These are phyloP conservation scores for Allenopithecus nigroviridis DNA, from an alignment of 2,797 vertebrate genomes.

Conservation along the genomic window DNA sequence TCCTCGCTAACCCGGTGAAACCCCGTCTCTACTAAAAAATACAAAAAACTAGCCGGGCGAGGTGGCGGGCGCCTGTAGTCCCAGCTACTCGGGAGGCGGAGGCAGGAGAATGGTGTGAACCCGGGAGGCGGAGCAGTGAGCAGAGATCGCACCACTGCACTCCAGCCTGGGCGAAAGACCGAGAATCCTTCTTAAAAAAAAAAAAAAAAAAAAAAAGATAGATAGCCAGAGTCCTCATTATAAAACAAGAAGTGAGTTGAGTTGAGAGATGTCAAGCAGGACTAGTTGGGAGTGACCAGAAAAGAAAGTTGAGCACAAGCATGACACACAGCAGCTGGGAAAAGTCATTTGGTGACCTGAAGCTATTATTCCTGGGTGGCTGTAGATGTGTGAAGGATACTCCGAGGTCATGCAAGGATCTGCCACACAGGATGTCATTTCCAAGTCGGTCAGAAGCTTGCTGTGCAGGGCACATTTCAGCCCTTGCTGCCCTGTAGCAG, in stretches of 20 bases:
- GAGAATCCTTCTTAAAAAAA: too few relatives aligned
- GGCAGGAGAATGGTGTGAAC: too few relatives aligned
- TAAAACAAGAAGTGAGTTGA: background rate
- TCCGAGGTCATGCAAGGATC: background rate
- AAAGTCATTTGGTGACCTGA: background rate
- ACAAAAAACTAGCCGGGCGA: too few relatives aligned
- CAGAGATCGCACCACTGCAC: too few relatives aligned
- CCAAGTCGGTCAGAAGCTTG: background rate
- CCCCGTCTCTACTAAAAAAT: too few relatives aligned
- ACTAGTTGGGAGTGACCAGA: background rate
- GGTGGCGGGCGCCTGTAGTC: too few relatives aligned
- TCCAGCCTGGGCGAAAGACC: too few relatives aligned
- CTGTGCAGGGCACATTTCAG: background rate
- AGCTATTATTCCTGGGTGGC: background rate
- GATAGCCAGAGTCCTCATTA: fast-evolving
- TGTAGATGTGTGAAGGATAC: fast-evolving
- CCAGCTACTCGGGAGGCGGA: too few relatives aligned
- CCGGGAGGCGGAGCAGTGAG: too few relatives aligned
- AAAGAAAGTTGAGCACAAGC: background rate
- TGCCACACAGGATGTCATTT: background rate
- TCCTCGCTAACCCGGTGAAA: too few relatives aligned
- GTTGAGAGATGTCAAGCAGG: background rate
- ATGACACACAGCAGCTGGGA: background rate
- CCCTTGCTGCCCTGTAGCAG: background rate
- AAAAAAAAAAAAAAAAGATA: background rate